phyloP scores from a whole-genome alignment of 2,113 vertebrate species.

The Petromus typicus region DNA sequence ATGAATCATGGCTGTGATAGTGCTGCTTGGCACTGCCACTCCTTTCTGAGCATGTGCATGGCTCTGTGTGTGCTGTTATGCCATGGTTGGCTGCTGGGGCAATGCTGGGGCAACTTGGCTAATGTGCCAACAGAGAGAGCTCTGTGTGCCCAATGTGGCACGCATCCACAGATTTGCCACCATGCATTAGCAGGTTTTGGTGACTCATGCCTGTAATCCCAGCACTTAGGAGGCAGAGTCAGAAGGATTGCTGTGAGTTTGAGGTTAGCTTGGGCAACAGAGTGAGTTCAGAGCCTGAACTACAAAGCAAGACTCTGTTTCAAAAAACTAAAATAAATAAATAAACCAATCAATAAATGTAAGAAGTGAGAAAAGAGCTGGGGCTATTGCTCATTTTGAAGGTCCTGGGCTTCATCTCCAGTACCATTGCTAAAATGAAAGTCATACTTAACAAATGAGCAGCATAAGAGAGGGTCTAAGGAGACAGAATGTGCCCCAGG shows the following conservation, averaged over 20 bases:
- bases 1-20: not conserved
- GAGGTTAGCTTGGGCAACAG: not conserved
- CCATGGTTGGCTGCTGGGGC: not conserved
- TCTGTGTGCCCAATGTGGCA: not conserved
- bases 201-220: not conserved
- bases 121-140: not conserved
- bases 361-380: not conserved
- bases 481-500: not conserved
- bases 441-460: not conserved
- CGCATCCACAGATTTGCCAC: not conserved
- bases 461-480: not conserved
- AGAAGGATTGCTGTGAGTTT: not conserved
- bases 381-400: not conserved
- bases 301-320: too few relatives aligned
- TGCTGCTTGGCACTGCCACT: not conserved
- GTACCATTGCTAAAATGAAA: not conserved
- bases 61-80: too few relatives aligned
- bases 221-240: not conserved
- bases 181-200: not conserved
- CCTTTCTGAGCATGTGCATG: not conserved
- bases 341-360: too few relatives aligned
- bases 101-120: not conserved
- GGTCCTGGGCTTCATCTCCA: not conserved
- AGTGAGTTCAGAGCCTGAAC: too few relatives aligned
- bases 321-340: too few relatives aligned